phyloP scores from a whole-genome alignment of 2,113 vertebrate species.

The Pangasianodon hypophthalmus region DNA sequence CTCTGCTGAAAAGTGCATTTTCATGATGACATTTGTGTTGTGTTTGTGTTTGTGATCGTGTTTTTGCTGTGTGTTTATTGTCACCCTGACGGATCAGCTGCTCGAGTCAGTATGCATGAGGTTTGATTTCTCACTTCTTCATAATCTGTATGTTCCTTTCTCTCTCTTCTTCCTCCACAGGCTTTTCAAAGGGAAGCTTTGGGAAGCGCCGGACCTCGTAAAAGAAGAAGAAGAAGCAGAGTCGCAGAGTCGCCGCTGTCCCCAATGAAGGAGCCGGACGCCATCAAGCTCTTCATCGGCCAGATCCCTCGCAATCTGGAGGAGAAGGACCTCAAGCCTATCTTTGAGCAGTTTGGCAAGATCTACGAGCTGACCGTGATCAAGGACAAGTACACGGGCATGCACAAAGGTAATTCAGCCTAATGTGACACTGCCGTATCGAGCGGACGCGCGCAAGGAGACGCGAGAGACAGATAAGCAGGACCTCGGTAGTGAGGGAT shows the following conservation, averaged over 20 bases:
- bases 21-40: not conserved
- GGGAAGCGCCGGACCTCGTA: not conserved
- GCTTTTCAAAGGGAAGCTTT: not conserved
- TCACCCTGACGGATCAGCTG: not conserved
- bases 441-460: constrained; percentile 40
- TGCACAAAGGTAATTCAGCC: constrained; percentile 92
- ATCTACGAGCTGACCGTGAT: constrained; percentile 99
- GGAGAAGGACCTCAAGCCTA: constrained; percentile 98
- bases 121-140: not conserved
- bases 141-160: not conserved
- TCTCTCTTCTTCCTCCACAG: not conserved
- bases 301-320: constrained; percentile 99
- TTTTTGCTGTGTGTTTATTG: not conserved
- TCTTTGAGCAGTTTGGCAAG: constrained; percentile 99
- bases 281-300: constrained; percentile 99
- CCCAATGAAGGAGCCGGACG: constrained; percentile 99
- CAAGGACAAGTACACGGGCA: constrained; percentile 99
- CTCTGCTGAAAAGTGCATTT: not conserved
- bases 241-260: constrained; percentile 38
- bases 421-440: constrained; percentile 22
- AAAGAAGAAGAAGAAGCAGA: not conserved
- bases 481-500: not conserved
- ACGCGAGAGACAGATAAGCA: constrained; percentile 22
- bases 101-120: not conserved
- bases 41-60: not conserved